Evolutionary conservation across 92 coral and sea anemone genomes (phyloP).

Genomic region (Epizoanthus fatuus): DNA sequence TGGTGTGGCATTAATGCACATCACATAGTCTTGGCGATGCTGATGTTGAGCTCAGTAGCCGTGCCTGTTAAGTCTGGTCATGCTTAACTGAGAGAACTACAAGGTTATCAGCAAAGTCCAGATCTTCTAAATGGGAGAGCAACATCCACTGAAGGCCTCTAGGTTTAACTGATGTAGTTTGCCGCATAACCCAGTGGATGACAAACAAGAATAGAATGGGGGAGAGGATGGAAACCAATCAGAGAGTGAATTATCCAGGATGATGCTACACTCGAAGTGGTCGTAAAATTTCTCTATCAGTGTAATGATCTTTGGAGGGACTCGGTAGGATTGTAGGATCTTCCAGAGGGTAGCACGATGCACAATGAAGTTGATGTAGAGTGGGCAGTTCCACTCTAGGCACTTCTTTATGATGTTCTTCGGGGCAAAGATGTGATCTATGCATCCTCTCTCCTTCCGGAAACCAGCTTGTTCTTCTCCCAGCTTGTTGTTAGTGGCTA

Average conservation of each 20-base stretch:
- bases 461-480: constrained; percentile 37
- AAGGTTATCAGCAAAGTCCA: constrained; percentile 14
- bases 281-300: constrained; percentile 28
- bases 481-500: constrained; percentile 7
- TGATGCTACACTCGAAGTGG: constrained; percentile 44
- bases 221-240: constrained; percentile 42
- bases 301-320: constrained; percentile 29
- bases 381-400: constrained; percentile 44
- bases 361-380: constrained; percentile 39
- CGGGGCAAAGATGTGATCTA: constrained; percentile 39
- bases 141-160: constrained; percentile 24
- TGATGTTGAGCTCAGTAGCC: constrained; percentile 10
- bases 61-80: constrained; percentile 2
- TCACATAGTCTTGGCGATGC: background rate
- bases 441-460: constrained; percentile 34
- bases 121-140: constrained; percentile 24
- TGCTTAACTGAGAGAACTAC: constrained; percentile 2
- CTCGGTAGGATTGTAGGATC: constrained; percentile 7
- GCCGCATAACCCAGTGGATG: constrained; percentile 10
- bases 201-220: constrained; percentile 28
- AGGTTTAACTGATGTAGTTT: constrained; percentile 18
- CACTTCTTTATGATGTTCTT: constrained; percentile 50
- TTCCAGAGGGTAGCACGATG: constrained; percentile 15
- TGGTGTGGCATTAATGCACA: constrained; percentile 18
- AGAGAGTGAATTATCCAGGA: constrained; percentile 12